Conservation (phyloP, 2,888 invertebrate genomes). For the Idaea dimidiata region DNA sequence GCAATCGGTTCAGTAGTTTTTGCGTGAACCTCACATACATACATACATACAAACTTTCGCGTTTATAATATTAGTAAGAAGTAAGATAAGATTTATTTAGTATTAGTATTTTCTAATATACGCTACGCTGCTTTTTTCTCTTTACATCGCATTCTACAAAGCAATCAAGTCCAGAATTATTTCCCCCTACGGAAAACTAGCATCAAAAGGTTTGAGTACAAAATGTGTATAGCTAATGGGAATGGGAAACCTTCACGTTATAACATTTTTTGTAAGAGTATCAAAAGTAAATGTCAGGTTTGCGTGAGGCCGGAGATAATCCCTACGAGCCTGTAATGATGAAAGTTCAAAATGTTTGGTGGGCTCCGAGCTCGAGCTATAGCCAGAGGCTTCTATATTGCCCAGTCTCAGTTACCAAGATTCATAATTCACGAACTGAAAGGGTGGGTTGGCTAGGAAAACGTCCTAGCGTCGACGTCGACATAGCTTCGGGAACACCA, state of each 20-base stretch:
- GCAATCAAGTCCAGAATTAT: conserved; percentile 39
- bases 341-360: conserved; percentile 25
- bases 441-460: conserved; percentile 20
- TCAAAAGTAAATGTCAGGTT: conserved; percentile 56
- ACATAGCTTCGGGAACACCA: background rate
- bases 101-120: conserved; percentile 16
- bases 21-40: too few relatives aligned
- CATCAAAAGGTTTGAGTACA: conserved; percentile 42
- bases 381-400: conserved; percentile 22
- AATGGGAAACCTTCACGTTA: conserved; percentile 46
- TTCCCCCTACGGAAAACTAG: conserved; percentile 36
- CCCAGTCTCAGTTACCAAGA: conserved; percentile 36
- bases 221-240: conserved; percentile 49
- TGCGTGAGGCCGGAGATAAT: conserved; percentile 50
- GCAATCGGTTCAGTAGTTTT: too few relatives aligned
- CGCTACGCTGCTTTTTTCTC: too few relatives aligned
- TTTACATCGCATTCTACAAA: conserved; percentile 3
- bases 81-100: too few relatives aligned
- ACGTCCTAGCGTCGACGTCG: background rate
- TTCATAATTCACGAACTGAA: conserved; percentile 24
- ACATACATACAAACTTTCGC: too few relatives aligned
- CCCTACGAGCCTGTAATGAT: conserved; percentile 36
- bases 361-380: conserved; percentile 16
- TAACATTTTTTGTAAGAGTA: conserved; percentile 41
- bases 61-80: too few relatives aligned